Percentiles rank a stretch among this genome's conserved stretches.
Evolutionary conservation across 2,113 vertebrate species (phyloP).

Genomic region (Pedetes capensis): DNA sequence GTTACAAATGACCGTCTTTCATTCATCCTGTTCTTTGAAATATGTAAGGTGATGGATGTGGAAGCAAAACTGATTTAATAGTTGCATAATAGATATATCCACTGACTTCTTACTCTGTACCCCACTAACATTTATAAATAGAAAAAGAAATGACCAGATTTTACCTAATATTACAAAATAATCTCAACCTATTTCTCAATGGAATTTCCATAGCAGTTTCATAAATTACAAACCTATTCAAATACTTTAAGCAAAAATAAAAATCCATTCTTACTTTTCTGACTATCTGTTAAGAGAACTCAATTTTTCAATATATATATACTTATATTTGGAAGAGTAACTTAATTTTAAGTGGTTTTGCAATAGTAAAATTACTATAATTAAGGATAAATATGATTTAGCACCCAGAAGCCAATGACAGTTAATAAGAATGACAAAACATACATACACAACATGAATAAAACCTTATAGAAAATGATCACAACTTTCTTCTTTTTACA

Average conservation of each 20-base stretch:
- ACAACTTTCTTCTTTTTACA: background rate
- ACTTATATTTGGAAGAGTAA: background rate
- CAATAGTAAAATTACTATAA: slow-evolving; percentile 16
- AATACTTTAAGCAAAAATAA: slow-evolving; percentile 35
- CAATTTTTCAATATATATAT: background rate
- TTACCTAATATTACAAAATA: background rate
- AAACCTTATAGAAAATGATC: background rate
- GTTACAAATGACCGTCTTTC: too few relatives aligned
- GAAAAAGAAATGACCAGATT: background rate
- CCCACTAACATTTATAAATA: too few relatives aligned
- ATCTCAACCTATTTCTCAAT: background rate
- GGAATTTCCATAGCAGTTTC: background rate
- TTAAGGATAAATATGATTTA: slow-evolving; percentile 8
- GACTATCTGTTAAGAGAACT: background rate
- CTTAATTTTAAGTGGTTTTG: background rate
- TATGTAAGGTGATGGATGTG: too few relatives aligned
- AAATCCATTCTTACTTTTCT: background rate
- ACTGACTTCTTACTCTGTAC: too few relatives aligned
- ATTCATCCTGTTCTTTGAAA: too few relatives aligned
- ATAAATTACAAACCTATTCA: background rate
- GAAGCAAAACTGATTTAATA: too few relatives aligned
- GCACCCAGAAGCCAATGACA: background rate
- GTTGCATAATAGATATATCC: too few relatives aligned
- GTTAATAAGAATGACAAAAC: slow-evolving; percentile 15
- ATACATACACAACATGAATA: background rate